Evolutionary conservation across 2,888 invertebrate genomes (phyloP).

Genomic region (Hyposoter dolosus): DNA sequence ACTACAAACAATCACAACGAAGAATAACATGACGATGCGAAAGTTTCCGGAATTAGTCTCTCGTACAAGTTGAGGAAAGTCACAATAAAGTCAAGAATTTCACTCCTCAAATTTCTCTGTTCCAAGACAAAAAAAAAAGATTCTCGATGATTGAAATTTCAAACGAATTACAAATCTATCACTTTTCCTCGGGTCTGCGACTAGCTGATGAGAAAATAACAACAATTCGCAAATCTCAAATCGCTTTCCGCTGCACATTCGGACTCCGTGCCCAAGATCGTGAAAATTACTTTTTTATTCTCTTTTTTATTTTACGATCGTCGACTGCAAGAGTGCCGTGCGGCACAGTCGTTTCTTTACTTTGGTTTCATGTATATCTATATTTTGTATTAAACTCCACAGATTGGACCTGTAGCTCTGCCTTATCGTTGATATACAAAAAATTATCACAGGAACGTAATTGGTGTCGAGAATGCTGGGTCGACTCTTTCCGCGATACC

Average conservation of each 20-base stretch:
- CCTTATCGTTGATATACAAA: constrained; percentile 48
- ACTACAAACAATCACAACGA: constrained; percentile 17
- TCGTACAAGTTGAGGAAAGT: neutral
- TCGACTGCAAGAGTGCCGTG: constrained; percentile 52
- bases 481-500: neutral
- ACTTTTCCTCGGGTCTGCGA: neutral
- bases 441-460: constrained; percentile 62
- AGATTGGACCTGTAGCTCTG: constrained; percentile 16
- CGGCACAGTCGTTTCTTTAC: constrained; percentile 49
- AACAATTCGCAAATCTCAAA: neutral
- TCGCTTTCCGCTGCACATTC: constrained; percentile 10
- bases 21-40: neutral
- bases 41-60: constrained; percentile 7
- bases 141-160: neutral
- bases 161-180: neutral
- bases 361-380: neutral
- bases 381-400: neutral
- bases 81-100: neutral
- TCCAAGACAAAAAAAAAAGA: neutral
- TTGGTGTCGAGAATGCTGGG: neutral
- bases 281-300: constrained; percentile 30
- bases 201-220: neutral
- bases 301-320: constrained; percentile 29
- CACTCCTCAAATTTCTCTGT: constrained; percentile 6
- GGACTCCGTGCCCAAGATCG: constrained; percentile 30